phyloP scores from a whole-genome alignment of 2,797 vertebrate genomes.

The Trematomus bernacchii region DNA sequence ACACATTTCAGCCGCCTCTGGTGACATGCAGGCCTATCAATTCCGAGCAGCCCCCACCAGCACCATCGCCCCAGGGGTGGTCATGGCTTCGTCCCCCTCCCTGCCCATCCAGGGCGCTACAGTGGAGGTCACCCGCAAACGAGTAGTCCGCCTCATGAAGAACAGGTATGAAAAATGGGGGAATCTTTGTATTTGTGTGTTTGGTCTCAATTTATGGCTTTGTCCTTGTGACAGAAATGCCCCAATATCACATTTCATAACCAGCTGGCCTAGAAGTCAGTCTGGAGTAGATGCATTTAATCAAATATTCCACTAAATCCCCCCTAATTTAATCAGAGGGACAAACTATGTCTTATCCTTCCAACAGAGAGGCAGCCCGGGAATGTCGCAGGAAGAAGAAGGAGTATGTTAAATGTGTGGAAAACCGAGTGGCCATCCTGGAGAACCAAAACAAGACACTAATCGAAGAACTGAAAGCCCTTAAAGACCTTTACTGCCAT shows the following conservation, averaged over 20 bases:
- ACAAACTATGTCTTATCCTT: constrained; percentile 38
- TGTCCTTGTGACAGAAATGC: background rate
- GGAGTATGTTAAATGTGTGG: constrained; percentile 98
- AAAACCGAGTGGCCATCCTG: constrained; percentile 97
- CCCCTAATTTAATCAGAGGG: background rate
- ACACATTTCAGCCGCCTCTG: constrained; percentile 89
- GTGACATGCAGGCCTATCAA: constrained; percentile 98
- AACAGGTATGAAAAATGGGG: constrained; percentile 88
- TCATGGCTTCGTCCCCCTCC: constrained; percentile 96
- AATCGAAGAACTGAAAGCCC: constrained; percentile 98
- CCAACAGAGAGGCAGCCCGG: constrained; percentile 93
- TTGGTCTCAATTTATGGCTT: background rate
- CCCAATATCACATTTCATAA: background rate
- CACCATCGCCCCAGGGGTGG: constrained; percentile 93
- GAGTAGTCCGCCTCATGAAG: constrained; percentile 98
- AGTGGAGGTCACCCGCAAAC: constrained; percentile 94
- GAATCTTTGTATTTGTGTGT: background rate
- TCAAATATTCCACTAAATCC: background rate
- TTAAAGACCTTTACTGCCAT: constrained; percentile 99
- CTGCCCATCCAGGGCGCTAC: constrained; percentile 92
- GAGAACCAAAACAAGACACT: constrained; percentile 99
- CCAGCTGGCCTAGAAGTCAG: background rate
- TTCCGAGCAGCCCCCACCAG: constrained; percentile 93
- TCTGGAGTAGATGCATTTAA: background rate
- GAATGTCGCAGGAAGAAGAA: constrained; percentile 99